phyloP scores from a whole-genome alignment of 92 coral and sea anemone species.

The Micromussa lordhowensis region DNA sequence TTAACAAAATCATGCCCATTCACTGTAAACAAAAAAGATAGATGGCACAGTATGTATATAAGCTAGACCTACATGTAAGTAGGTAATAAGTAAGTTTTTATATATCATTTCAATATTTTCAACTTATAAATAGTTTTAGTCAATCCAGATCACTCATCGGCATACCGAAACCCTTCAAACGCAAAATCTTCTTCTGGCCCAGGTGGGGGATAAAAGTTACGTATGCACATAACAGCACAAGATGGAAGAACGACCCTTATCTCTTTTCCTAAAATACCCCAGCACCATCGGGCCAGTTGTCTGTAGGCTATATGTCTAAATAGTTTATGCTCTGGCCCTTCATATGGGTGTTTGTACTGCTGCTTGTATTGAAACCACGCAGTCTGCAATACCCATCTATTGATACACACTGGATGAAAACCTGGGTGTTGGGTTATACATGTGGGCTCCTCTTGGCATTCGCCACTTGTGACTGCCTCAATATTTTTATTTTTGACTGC shows the following conservation, averaged over 20 bases:
- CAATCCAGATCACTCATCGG: constrained; percentile 41
- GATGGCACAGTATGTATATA: too few species aligned
- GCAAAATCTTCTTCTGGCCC: too few species aligned
- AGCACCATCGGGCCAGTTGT: constrained; percentile 70
- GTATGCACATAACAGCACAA: constrained; percentile 72
- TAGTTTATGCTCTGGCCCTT: constrained; percentile 60
- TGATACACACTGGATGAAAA: constrained; percentile 43
- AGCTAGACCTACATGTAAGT: too few species aligned
- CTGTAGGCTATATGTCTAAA: constrained; percentile 54
- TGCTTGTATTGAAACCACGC: constrained; percentile 59
- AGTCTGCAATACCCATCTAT: constrained; percentile 49
- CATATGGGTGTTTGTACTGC: constrained; percentile 44
- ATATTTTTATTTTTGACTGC: constrained; percentile 22
- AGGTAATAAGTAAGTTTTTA: too few species aligned
- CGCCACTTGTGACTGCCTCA: constrained; percentile 28
- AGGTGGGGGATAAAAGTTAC: constrained; percentile 76
- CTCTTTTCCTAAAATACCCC: constrained; percentile 71
- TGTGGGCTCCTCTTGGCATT: constrained; percentile 4
- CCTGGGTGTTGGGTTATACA: constrained; percentile 67
- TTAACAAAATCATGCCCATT: too few species aligned
- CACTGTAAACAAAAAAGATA: too few species aligned
- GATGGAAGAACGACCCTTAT: too few species aligned
- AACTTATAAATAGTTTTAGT: too few species aligned
- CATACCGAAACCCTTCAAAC: constrained; percentile 57
- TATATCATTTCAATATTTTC: too few species aligned